A percentile compares a stretch with the other conserved stretches of the same genome.
These are phyloP conservation scores for Eupsilia transversa DNA, from an alignment of 2,888 invertebrate species.

Conservation along the genomic window DNA sequence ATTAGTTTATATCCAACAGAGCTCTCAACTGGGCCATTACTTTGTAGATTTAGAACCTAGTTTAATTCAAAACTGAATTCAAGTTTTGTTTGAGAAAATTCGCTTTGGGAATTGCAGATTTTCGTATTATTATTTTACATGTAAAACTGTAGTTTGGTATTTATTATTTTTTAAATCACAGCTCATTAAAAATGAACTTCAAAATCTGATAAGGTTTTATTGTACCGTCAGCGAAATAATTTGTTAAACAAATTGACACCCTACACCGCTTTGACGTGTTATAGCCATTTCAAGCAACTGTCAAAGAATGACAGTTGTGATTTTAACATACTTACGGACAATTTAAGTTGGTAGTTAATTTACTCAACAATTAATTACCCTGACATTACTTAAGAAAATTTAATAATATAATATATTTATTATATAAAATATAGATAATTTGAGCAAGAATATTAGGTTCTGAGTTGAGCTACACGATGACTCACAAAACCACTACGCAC, in stretches of 20 bases:
- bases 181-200: background rate
- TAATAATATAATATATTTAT: too few relatives aligned
- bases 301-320: background rate
- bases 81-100: slow-evolving; percentile 27
- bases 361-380: too few relatives aligned
- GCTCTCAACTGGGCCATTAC: slow-evolving; percentile 34
- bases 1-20: slow-evolving; percentile 22
- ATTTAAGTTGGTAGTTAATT: background rate
- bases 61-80: slow-evolving; percentile 12
- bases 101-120: background rate
- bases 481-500: too few relatives aligned
- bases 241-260: background rate
- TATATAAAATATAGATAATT: too few relatives aligned
- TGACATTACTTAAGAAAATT: too few relatives aligned
- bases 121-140: background rate
- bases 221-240: background rate
- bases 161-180: background rate
- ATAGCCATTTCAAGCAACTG: background rate
- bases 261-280: background rate
- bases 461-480: too few relatives aligned
- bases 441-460: too few relatives aligned
- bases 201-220: background rate
- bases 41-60: slow-evolving; percentile 34
- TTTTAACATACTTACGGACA: background rate
- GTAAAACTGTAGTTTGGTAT: background rate